Percentiles rank a stretch among this genome's conserved stretches.
Conservation (phyloP, 2,888 invertebrate species). For the Girardia tigrina region DNA sequence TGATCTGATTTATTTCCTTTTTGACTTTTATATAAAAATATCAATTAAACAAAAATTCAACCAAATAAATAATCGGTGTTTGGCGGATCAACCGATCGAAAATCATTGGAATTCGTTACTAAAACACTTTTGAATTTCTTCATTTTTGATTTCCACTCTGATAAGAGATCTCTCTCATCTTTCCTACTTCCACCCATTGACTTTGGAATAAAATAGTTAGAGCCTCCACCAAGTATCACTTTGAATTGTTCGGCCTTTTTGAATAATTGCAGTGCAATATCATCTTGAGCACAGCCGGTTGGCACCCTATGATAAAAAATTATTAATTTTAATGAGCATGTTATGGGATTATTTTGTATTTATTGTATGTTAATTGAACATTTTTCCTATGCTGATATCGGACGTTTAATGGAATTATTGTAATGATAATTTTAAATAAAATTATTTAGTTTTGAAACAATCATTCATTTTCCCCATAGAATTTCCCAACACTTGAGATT, state of each 20-base stretch:
- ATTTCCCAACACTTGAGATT: no score
- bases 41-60: neutral
- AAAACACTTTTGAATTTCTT: neutral
- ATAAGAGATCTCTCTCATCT: neutral
- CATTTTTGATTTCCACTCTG: neutral
- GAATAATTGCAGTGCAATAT: neutral
- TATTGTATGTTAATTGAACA: no score
- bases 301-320: no score
- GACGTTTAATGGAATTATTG: no score
- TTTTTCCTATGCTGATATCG: no score
- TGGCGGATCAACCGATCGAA: neutral
- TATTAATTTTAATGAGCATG: no score
- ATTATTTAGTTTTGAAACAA: no score
- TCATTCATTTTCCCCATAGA: no score
- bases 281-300: neutral
- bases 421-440: no score
- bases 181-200: neutral
- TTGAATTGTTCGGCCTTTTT: neutral
- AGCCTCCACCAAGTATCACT: neutral
- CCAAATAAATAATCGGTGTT: neutral
- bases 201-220: neutral
- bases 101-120: neutral
- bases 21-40: no score
- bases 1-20: no score
- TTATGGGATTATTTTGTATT: no score